phyloP scores from a whole-genome alignment of 2,888 invertebrate genomes.

The Metacarcinus magister region DNA sequence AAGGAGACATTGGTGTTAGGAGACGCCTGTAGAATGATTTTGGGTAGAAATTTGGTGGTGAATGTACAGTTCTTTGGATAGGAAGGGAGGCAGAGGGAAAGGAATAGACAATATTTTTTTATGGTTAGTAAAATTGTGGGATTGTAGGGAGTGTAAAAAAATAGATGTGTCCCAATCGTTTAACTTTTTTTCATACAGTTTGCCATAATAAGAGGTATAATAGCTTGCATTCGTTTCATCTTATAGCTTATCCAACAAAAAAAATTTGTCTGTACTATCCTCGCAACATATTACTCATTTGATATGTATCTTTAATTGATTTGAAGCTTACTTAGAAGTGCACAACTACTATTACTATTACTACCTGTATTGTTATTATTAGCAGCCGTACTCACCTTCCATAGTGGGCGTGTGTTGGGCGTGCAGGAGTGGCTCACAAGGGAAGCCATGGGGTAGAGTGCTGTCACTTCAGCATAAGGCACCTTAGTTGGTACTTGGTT shows the following conservation, averaged over 20 bases:
- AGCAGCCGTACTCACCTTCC: constrained; percentile 56
- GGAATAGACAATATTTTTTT: neutral
- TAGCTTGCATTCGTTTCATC: no score
- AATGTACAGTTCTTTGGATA: no score
- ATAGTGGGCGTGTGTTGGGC: constrained; percentile 81
- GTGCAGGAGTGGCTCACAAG: constrained; percentile 82
- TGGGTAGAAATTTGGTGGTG: no score
- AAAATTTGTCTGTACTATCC: no score
- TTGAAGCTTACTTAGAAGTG: no score
- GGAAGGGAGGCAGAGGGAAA: neutral
- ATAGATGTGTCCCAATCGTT: neutral
- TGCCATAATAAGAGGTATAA: no score
- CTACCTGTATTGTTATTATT: neutral
- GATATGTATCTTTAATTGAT: no score
- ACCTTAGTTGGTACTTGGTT: constrained; percentile 80
- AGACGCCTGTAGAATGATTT: no score
- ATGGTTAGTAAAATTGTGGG: neutral
- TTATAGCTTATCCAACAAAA: no score
- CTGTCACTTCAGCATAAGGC: constrained; percentile 84
- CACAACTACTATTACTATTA: neutral
- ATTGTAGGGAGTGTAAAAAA: neutral
- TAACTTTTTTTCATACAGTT: no score
- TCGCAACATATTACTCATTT: no score
- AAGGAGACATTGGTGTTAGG: no score
- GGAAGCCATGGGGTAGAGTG: constrained; percentile 82